A percentile compares a stretch with the other conserved stretches of the same genome.
Evolutionary conservation across 2,797 vertebrate genomes (phyloP).

Genomic region (Brachyrhaphis roseni): DNA sequence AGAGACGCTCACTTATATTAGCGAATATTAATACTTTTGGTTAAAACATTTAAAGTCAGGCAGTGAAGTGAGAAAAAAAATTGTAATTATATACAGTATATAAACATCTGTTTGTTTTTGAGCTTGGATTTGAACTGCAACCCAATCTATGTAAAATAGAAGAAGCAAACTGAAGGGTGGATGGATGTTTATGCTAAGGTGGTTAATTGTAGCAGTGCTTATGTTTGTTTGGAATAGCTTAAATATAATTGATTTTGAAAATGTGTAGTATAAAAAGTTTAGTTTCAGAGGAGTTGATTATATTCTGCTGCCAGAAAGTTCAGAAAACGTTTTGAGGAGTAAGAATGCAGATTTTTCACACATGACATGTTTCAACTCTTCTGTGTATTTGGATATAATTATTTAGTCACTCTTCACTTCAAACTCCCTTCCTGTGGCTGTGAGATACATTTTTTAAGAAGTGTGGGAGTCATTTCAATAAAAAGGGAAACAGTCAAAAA

Average conservation of each 20-base stretch:
- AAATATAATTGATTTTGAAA: not conserved
- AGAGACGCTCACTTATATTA: not conserved
- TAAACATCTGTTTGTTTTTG: not conserved
- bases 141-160: not conserved
- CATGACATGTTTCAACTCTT: constrained; percentile 40
- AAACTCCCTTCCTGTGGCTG: constrained; percentile 26
- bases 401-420: constrained; percentile 29
- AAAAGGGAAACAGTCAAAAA: constrained; percentile 14
- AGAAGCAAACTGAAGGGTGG: not conserved
- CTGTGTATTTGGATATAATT: constrained; percentile 61
- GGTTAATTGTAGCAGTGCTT: not conserved
- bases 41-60: not conserved
- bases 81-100: not conserved
- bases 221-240: constrained; percentile 5
- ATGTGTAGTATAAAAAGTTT: constrained; percentile 36
- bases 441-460: constrained; percentile 21
- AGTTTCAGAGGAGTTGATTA: constrained; percentile 50
- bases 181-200: not conserved
- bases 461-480: constrained; percentile 47
- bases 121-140: not conserved
- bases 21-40: not conserved
- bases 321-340: constrained; percentile 9
- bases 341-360: constrained; percentile 47
- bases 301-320: constrained; percentile 47
- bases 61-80: not conserved